phyloP scores from a whole-genome alignment of 2,888 invertebrate species.

The Rhogogaster chlorosoma region DNA sequence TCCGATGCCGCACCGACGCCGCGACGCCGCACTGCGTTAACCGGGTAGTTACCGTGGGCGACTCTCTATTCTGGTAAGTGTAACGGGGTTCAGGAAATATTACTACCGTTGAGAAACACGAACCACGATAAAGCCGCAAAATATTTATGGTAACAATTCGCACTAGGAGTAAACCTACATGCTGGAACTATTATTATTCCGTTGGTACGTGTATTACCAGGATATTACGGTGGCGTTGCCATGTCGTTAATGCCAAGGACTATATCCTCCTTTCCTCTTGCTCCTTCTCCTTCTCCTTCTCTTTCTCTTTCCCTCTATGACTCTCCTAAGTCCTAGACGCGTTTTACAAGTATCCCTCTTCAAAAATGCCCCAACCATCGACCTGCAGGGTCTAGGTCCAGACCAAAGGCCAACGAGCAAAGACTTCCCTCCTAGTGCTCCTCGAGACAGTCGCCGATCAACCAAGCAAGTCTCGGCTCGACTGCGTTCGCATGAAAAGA shows the following conservation, averaged over 20 bases:
- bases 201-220: slow-evolving; percentile 2
- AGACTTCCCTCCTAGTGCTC: slow-evolving; percentile 25
- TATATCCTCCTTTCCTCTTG: slow-evolving; percentile 25
- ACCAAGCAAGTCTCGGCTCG: slow-evolving; percentile 12
- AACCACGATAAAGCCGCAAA: slow-evolving; percentile 28
- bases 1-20: slow-evolving; percentile 57
- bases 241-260: slow-evolving; percentile 21
- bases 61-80: slow-evolving; percentile 65
- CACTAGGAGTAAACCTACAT: slow-evolving; percentile 11
- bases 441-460: slow-evolving; percentile 48
- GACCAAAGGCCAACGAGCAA: slow-evolving; percentile 36
- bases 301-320: neutral
- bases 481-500: slow-evolving; percentile 61
- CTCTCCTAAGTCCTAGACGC: neutral
- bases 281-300: neutral
- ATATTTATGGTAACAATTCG: slow-evolving; percentile 46
- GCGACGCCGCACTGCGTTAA: slow-evolving; percentile 66
- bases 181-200: slow-evolving; percentile 23
- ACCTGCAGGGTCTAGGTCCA: neutral
- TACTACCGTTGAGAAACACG: slow-evolving; percentile 57
- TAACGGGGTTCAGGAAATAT: slow-evolving; percentile 72
- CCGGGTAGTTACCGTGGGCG: slow-evolving; percentile 66
- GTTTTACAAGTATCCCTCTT: slow-evolving; percentile 28
- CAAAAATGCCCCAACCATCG: neutral
- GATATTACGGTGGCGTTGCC: neutral